Percentiles rank a stretch among this genome's conserved stretches.
Evolutionary conservation across 2,113 vertebrate species (phyloP).

Genomic region (Ptilorrhoa leucosticta): DNA sequence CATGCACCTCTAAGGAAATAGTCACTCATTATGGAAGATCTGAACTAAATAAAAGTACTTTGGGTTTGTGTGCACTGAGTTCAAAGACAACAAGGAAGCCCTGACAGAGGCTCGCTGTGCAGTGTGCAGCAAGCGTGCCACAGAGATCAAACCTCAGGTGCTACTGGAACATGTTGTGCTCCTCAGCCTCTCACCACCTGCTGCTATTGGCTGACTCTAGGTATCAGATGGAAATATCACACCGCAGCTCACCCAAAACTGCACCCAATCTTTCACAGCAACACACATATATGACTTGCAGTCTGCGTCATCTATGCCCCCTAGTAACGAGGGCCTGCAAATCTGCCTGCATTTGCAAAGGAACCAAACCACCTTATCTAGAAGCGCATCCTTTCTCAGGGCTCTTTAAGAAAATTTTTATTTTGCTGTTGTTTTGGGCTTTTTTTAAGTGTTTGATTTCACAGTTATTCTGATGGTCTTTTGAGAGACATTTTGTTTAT

Average conservation of each 20-base stretch:
- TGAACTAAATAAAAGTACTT: background rate
- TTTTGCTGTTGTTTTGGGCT: background rate
- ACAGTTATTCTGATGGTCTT: background rate
- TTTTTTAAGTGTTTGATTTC: background rate
- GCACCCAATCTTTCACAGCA: conserved; percentile 27
- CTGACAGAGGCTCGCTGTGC: background rate
- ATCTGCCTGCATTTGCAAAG: conserved; percentile 31
- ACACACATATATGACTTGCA: conserved; percentile 18
- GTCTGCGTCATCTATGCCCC: conserved; percentile 31
- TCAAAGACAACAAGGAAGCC: background rate
- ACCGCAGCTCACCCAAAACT: conserved; percentile 47
- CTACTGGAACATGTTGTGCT: conserved; percentile 52
- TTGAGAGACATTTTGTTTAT: background rate
- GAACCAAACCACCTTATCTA: background rate
- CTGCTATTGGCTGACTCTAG: conserved; percentile 50
- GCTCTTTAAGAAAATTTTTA: background rate
- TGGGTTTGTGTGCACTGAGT: background rate
- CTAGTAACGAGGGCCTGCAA: background rate
- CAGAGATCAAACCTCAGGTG: conserved; percentile 51
- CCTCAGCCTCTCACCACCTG: background rate
- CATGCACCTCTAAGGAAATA: background rate
- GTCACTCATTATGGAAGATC: background rate
- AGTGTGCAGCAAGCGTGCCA: background rate
- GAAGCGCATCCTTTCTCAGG: background rate
- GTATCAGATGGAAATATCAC: conserved; percentile 67